These are phyloP conservation scores for Ophonus ardosiacus DNA, from an alignment of 2,888 invertebrate species.

Conservation along the genomic window DNA sequence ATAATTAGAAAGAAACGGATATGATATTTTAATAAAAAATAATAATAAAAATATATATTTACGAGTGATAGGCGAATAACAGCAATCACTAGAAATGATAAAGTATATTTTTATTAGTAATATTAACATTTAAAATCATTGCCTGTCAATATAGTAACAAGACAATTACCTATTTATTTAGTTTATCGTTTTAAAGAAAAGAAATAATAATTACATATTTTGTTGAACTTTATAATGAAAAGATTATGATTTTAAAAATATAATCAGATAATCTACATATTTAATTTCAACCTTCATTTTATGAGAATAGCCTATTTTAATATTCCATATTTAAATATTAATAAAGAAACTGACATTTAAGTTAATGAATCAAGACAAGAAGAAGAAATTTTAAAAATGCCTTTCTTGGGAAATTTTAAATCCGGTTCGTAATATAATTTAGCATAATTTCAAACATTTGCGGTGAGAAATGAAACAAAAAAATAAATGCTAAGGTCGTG, in stretches of 20 bases:
- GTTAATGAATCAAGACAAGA: slow-evolving; percentile 10
- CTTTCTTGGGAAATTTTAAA: slow-evolving; percentile 1
- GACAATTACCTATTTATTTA: background rate
- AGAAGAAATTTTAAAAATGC: background rate
- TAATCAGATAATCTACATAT: slow-evolving; percentile 35
- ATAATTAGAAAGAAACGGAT: background rate
- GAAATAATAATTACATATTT: slow-evolving; percentile 23
- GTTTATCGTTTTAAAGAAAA: background rate
- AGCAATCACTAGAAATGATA: background rate
- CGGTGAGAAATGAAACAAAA: background rate
- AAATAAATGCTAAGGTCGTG: slow-evolving; percentile 22
- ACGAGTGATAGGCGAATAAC: background rate
- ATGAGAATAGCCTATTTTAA: slow-evolving; percentile 9
- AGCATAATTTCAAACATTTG: slow-evolving; percentile 9
- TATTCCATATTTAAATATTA: slow-evolving; percentile 49
- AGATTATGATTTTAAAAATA: slow-evolving; percentile 31
- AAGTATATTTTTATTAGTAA: slow-evolving; percentile 10
- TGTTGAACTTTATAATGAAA: slow-evolving; percentile 14
- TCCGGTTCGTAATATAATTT: slow-evolving; percentile 11
- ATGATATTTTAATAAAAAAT: background rate
- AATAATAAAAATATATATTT: background rate
- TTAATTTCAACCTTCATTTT: slow-evolving; percentile 41
- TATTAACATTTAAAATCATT: slow-evolving; percentile 14
- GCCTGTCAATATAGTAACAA: background rate
- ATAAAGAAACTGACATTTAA: slow-evolving; percentile 46